Base-by-base conservation (phyloP, 2,888 invertebrate genomes). In the Mallateleia sp. region DNA sequence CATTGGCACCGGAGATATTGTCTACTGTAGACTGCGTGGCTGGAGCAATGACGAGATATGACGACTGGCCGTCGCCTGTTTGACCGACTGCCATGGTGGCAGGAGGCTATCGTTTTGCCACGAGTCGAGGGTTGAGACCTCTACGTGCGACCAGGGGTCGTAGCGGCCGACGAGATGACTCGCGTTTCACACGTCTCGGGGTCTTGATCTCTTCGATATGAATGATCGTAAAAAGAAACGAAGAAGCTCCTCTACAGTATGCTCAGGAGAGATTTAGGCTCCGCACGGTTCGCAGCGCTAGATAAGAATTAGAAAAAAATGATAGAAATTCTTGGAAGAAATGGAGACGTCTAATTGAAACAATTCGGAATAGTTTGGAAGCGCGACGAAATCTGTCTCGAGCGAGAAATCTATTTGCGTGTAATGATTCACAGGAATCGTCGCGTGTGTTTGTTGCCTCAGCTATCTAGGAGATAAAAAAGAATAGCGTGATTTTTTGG, bases 11-110 rank as follows among this genome's bases (percentile, higher is more conserved):
- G 67, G 77, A 74, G 79, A 87, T 72, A 79, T 60, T 74, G 67
- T 62, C 77, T 75, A 67, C 69, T 91, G 84, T 18, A 93, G 93
- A 93, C 93, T 87, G 93, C 93, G 91, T 92, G 93, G 90, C 93
- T 91, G 89, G 91, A 50, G 64, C 80, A 77, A 87, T 56, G 85
- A 77, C 85, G 88, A 92, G 92, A 92, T 91, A 93, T 82, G 85
- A 89, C 60, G 89, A 79, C 69, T 69, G 72, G 75, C 75, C 64
- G 79, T 77, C 85, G 85, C 56, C 78, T 74, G 83, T 74, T 71
- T 84, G 78, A 78, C 84, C 80, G 80, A 83, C 88, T 86, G 84
- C 77, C 79, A 82, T 81, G 88, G 85, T 89, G 89, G 81, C 91
- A 90, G 83, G 84, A 89, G 91, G 90, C 91, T 91, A 91, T 91